These are phyloP conservation scores for Metridium senile DNA, from an alignment of 92 coral and sea anemone genomes.

Conservation along the genomic window DNA sequence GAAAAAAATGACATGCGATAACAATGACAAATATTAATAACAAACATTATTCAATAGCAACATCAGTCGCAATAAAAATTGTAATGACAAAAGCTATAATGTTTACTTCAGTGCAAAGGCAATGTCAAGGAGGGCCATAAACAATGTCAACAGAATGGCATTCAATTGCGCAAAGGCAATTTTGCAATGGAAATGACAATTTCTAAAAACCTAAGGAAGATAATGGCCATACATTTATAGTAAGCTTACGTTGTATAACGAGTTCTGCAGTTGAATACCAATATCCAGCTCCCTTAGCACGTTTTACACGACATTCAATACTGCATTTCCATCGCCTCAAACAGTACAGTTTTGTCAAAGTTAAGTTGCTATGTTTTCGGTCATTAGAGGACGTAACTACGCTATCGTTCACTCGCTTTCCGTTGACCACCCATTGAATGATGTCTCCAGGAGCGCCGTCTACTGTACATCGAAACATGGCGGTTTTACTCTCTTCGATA, in stretches of 20 bases:
- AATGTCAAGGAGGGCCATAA: too few relatives aligned
- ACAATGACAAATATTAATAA: too few relatives aligned
- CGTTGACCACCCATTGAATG: conserved; percentile 27
- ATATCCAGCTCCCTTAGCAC: conserved; percentile 47
- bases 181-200: too few relatives aligned
- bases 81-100: too few relatives aligned
- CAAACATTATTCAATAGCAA: too few relatives aligned
- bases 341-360: not conserved
- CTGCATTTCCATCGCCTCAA: not conserved
- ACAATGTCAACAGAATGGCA: too few relatives aligned
- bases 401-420: conserved; percentile 3
- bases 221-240: too few relatives aligned
- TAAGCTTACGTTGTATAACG: not conserved
- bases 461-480: conserved; percentile 12
- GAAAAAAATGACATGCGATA: too few relatives aligned
- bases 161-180: too few relatives aligned
- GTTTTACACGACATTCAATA: conserved; percentile 52
- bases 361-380: conserved; percentile 19
- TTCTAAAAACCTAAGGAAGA: too few relatives aligned
- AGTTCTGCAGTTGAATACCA: conserved; percentile 46
- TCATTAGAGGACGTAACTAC: not conserved
- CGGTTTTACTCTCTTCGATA: not conserved
- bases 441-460: not conserved
- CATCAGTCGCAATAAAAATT: too few relatives aligned
- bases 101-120: too few relatives aligned